Evolutionary conservation across 2,113 vertebrate genomes (phyloP).

Genomic region (Zosterops hypoxanthus): DNA sequence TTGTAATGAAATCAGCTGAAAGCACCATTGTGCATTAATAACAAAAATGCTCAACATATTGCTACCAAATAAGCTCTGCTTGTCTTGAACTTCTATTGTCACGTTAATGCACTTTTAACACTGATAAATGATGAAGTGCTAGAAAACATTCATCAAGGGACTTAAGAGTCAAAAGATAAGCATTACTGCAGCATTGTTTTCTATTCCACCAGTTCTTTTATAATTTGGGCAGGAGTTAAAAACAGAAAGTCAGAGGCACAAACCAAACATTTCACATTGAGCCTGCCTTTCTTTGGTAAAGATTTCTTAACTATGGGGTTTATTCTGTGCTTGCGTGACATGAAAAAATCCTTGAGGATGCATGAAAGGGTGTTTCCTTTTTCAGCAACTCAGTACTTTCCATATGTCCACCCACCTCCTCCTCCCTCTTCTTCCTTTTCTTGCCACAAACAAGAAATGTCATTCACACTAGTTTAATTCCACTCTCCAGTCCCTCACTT

Average conservation of each 20-base stretch:
- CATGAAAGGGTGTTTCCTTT: not conserved
- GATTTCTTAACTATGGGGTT: not conserved
- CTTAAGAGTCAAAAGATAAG: conserved; percentile 28
- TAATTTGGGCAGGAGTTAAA: not conserved
- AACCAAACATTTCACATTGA: not conserved
- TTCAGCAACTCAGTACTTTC: not conserved
- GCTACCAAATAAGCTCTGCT: conserved; percentile 67
- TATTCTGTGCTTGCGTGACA: not conserved
- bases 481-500: not conserved
- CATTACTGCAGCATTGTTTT: conserved; percentile 4
- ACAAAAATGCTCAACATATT: conserved; percentile 70
- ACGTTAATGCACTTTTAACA: conserved; percentile 65
- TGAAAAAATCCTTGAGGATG: not conserved
- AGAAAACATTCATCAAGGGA: conserved; percentile 61
- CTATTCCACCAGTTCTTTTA: not conserved
- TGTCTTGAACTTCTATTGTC: conserved; percentile 58
- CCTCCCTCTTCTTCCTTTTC: not conserved
- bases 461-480: not conserved
- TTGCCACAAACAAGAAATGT: not conserved
- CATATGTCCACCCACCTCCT: not conserved
- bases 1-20: conserved; percentile 75
- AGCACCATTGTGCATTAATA: conserved; percentile 72
- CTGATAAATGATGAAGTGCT: conserved; percentile 64
- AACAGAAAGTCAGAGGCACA: not conserved
- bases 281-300: not conserved